These are phyloP conservation scores for Miltochrista miniata DNA, from an alignment of 2,888 invertebrate species.

Conservation along the genomic window DNA sequence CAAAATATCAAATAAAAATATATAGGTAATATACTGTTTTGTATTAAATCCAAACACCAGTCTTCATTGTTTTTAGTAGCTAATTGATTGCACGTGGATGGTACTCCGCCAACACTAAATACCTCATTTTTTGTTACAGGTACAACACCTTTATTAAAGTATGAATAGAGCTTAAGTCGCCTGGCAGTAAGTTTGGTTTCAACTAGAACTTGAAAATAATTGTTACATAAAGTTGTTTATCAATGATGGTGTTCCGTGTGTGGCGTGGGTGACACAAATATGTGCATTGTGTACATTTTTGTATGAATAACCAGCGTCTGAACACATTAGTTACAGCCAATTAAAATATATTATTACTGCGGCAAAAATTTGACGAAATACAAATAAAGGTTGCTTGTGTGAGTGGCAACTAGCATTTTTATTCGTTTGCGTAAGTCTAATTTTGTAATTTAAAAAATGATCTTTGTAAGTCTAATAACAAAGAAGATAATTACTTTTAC, in stretches of 20 bases:
- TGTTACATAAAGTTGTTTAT: conserved; percentile 23
- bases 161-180: conserved; percentile 6
- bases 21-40: too few species aligned
- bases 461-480: too few species aligned
- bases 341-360: background rate
- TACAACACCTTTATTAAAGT: background rate
- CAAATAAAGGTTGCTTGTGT: too few species aligned
- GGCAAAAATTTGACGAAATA: too few species aligned
- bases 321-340: background rate
- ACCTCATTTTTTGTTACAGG: conserved; percentile 7
- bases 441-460: too few species aligned
- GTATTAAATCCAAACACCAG: background rate
- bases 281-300: background rate
- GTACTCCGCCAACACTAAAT: conserved; percentile 37
- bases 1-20: too few species aligned
- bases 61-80: conserved; percentile 2
- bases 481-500: too few species aligned
- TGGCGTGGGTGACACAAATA: conserved; percentile 3
- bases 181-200: conserved; percentile 18
- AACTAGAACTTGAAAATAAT: conserved; percentile 48
- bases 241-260: conserved; percentile 25
- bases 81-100: conserved; percentile 29
- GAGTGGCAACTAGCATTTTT: too few species aligned
- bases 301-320: background rate
- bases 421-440: too few species aligned